Percentiles rank a stretch among this genome's conserved stretches.
These are phyloP conservation scores for Psettodes erumei DNA, from an alignment of 2,113 vertebrate species.

Conservation along the genomic window DNA sequence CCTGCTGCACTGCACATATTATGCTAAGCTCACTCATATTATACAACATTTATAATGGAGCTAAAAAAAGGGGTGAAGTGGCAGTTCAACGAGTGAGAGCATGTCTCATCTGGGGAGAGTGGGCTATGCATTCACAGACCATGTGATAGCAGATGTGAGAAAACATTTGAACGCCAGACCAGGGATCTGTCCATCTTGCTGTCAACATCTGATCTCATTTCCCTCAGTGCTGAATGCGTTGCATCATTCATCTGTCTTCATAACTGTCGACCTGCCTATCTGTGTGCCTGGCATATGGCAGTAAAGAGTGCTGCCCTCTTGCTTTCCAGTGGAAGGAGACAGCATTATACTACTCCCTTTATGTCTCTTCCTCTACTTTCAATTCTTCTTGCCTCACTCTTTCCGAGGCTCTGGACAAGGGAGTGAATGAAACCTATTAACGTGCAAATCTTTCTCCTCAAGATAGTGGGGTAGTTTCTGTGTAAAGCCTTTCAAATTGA, in stretches of 20 bases:
- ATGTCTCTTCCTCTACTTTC: background rate
- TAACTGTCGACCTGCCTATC: slow-evolving; percentile 75
- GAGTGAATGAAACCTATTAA: slow-evolving; percentile 1
- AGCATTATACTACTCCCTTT: slow-evolving; percentile 42
- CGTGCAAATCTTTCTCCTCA: background rate
- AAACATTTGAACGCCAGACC: slow-evolving; percentile 68
- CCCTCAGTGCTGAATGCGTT: slow-evolving; percentile 63
- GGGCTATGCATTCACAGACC: slow-evolving; percentile 15
- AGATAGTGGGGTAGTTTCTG: background rate
- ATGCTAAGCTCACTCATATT: slow-evolving; percentile 48
- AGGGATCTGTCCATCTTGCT: slow-evolving; percentile 71
- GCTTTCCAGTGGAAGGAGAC: slow-evolving; percentile 55
- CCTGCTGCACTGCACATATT: slow-evolving; percentile 48
- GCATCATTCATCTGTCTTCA: slow-evolving; percentile 78
- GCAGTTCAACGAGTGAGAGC: background rate
- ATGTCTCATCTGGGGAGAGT: slow-evolving; percentile 1
- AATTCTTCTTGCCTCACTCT: slow-evolving; percentile 24
- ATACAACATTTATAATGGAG: slow-evolving; percentile 26
- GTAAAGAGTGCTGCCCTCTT: slow-evolving; percentile 62
- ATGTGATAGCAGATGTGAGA: slow-evolving; percentile 48
- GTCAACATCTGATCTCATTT: slow-evolving; percentile 78
- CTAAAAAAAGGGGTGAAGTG: background rate
- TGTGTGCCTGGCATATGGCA: slow-evolving; percentile 59
- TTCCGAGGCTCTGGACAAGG: background rate
- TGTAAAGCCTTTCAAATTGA: background rate